These are phyloP conservation scores for Tenthredo amoena DNA, from an alignment of 2,888 invertebrate genomes.

Conservation along the genomic window DNA sequence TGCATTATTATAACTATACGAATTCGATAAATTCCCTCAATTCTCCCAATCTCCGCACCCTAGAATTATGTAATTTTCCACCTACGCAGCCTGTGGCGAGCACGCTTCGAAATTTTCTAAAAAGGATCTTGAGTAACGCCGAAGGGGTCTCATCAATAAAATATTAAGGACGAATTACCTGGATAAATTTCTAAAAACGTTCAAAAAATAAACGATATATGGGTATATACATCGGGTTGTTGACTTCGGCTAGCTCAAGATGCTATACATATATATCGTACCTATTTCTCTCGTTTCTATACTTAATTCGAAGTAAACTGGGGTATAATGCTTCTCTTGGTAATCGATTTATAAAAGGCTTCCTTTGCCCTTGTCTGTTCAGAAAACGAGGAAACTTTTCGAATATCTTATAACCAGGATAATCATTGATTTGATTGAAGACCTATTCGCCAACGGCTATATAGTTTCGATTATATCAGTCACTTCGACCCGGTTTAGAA, in stretches of 20 bases:
- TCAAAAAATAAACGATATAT: not conserved
- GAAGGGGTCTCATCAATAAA: constrained; percentile 43
- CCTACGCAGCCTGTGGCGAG: constrained; percentile 49
- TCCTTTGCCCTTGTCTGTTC: not conserved
- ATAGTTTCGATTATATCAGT: constrained; percentile 20
- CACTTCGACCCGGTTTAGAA: not conserved
- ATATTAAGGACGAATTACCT: constrained; percentile 45
- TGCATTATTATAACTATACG: not conserved
- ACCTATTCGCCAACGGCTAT: not conserved
- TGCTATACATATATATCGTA: not conserved
- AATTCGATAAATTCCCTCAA: constrained; percentile 23
- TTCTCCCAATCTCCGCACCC: not conserved
- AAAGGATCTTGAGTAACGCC: constrained; percentile 4
- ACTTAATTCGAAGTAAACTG: constrained; percentile 44
- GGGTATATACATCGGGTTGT: constrained; percentile 11
- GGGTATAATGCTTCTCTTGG: constrained; percentile 38
- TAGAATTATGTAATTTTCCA: constrained; percentile 50
- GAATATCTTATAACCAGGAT: constrained; percentile 44
- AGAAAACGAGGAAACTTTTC: not conserved
- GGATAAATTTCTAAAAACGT: constrained; percentile 35
- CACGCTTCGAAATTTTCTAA: constrained; percentile 32
- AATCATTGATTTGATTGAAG: constrained; percentile 44
- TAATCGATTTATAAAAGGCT: constrained; percentile 51
- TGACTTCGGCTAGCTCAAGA: constrained; percentile 19
- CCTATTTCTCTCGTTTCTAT: not conserved